Conservation (phyloP, 2,113 vertebrate species). For the cattle (Bos taurus) region ARS-UCD2.0 NC_037348.1:9827501-9828000, state of each 20-base stretch:
- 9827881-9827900: neutral
- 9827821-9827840: neutral
- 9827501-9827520: neutral
- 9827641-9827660: neutral
- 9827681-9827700: neutral
- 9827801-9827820: neutral
- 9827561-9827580: neutral
- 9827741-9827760: neutral
- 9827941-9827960: neutral
- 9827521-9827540: neutral
- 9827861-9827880: neutral
- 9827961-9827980: neutral
- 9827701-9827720: neutral
- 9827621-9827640: accelerated
- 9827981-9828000: neutral
- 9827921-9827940: neutral
- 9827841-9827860: neutral
- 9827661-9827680: neutral
- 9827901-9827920: neutral
- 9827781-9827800: neutral
- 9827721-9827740: neutral
- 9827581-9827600: neutral
- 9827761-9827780: neutral
- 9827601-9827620: neutral
- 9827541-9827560: accelerated